Percentiles rank a stretch among this genome's conserved stretches.
Conservation (phyloP, 2,797 vertebrate species). For the Cygnus olor region DNA sequence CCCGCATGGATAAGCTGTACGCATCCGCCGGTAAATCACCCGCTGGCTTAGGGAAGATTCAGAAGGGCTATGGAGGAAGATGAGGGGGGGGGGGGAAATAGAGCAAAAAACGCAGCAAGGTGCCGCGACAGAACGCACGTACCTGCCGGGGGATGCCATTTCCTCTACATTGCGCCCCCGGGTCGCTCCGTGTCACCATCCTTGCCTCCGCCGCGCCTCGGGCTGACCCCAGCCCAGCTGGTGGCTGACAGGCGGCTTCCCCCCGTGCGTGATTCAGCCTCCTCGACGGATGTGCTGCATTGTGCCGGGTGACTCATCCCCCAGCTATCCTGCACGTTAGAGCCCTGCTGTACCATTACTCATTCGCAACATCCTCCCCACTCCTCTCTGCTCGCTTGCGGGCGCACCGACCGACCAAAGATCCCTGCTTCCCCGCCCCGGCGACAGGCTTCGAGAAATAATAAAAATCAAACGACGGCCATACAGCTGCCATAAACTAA, state of each 20-base stretch:
- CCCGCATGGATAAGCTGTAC: not conserved
- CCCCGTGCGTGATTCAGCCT: constrained; percentile 83
- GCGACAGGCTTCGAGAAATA: constrained; percentile 13
- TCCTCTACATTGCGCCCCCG: constrained; percentile 74
- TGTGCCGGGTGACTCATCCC: constrained; percentile 85
- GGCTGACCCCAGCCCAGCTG: constrained; percentile 70
- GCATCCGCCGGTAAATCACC: not conserved
- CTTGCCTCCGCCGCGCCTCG: no score
- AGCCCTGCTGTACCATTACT: constrained; percentile 77
- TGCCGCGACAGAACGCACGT: constrained; percentile 43
- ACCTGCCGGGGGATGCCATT: constrained; percentile 83
- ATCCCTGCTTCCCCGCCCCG: constrained; percentile 42
- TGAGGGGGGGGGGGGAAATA: not conserved
- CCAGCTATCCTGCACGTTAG: constrained; percentile 81
- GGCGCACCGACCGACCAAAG: constrained; percentile 63
- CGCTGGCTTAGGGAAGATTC: not conserved
- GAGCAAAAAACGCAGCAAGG: not conserved
- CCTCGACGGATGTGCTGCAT: constrained; percentile 84
- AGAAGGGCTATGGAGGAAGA: constrained; percentile 12
- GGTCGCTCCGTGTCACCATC: constrained; percentile 36
- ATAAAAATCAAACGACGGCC: not conserved
- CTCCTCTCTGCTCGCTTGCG: not conserved
- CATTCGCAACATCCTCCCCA: constrained; percentile 75
- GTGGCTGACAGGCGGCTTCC: constrained; percentile 71
- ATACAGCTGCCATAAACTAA: not conserved